Conservation (phyloP, 2,113 vertebrate species). For the Nematolebias whitei region DNA sequence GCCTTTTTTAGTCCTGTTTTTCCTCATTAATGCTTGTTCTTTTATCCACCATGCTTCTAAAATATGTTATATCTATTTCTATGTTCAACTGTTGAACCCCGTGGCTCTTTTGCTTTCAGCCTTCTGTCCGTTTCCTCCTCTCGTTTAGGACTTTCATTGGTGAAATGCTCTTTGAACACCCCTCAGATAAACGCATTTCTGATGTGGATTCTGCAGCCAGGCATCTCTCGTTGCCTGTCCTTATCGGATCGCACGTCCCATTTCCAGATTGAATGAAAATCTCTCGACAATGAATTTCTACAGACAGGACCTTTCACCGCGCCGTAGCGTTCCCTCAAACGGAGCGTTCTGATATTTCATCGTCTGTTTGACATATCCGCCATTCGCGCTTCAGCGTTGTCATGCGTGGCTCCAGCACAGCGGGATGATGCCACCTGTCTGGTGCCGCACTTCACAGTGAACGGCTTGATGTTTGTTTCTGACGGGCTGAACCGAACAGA, state of each 20-base stretch:
- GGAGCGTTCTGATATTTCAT: slow-evolving; percentile 56
- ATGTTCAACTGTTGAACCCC: too few species aligned
- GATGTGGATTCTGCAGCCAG: slow-evolving; percentile 44
- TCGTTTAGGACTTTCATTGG: slow-evolving; percentile 50
- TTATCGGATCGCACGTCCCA: slow-evolving; percentile 39
- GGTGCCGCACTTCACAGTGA: slow-evolving; percentile 30
- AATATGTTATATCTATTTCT: too few species aligned
- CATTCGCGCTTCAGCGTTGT: slow-evolving; percentile 45
- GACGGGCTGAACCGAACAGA: slow-evolving; percentile 52
- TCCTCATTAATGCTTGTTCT: background rate
- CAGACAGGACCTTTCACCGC: slow-evolving; percentile 64
- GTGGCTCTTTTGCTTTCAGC: slow-evolving; percentile 17
- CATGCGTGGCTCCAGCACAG: slow-evolving; percentile 32
- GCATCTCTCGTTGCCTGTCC: slow-evolving; percentile 51
- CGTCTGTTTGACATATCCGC: slow-evolving; percentile 51
- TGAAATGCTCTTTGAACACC: slow-evolving; percentile 30
- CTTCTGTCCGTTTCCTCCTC: slow-evolving; percentile 37
- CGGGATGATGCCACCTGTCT: slow-evolving; percentile 10
- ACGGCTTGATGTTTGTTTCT: slow-evolving; percentile 33
- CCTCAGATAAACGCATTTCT: slow-evolving; percentile 27
- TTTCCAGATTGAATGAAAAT: slow-evolving; percentile 65
- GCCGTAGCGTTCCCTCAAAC: slow-evolving; percentile 34
- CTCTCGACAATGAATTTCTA: slow-evolving; percentile 52
- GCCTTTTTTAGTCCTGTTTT: background rate
- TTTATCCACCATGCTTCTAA: slow-evolving; percentile 12